Evolutionary conservation across 2,797 vertebrate genomes (phyloP), one percentile per base, ranked within the genome.

Genomic region (Sebastes diaconus): DNA sequence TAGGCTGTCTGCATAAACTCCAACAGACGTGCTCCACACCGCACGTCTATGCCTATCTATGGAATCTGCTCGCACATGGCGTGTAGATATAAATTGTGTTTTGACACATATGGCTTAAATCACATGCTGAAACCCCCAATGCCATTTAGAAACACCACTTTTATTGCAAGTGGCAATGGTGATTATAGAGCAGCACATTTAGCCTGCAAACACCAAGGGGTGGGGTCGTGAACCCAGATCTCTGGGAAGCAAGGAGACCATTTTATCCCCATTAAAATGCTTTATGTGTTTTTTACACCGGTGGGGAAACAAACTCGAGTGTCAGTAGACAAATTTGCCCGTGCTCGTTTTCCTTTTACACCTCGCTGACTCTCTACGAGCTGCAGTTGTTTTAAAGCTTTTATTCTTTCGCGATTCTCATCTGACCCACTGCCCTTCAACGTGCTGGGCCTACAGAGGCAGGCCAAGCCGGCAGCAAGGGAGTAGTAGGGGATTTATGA

Each of bases 51-150:
- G 25, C 30, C 79, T 71, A 87, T 83, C 79, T 80, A 46, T 78
- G 69, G 80, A 80, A 84, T 87, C 80, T 72, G 68, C 83, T 85
- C 84, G 69, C 81, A 87, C 78, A 81, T 58, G 86, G 84, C 54
- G 71, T 24, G 60, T 72, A 71, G 80, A 90, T 84, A 78, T 32
- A 83, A 79, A 86, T 71, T 18, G 6, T 80, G 77, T 88, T 90
- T 86, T 86, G 86, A 86, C 86, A 90, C 87, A 86, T 67, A 88
- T 86, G 80, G 86, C 74, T 88, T 84, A 71, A 83, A 93, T 90
- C 88, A 86, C 55, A 60, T 52, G 80, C 3, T 81, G 79, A 86
- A 90, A 81, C 27, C 63, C 67, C 34, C 46, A 76, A 74, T 84
- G 78, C 64, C 86, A 76, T 88, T 93, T 77, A 75, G 29, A 87